phyloP scores from a whole-genome alignment of 1,140 invertebrate species.

The Chlorops oryzae region DNA sequence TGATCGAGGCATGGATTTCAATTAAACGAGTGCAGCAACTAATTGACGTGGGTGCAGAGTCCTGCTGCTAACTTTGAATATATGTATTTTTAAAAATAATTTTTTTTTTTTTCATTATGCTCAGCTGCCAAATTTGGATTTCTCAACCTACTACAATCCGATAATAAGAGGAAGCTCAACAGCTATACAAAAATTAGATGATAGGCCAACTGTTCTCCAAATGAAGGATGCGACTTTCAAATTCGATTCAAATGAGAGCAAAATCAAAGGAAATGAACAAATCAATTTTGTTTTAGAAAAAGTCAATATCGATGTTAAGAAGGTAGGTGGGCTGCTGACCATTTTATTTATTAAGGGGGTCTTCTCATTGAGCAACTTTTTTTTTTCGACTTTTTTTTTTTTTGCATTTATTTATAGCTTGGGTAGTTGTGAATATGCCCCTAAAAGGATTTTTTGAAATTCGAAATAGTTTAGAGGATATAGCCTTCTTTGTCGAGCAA shows the following conservation, averaged over 20 bases:
- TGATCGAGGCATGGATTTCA: slow-evolving; percentile 90
- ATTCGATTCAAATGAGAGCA: slow-evolving; percentile 18
- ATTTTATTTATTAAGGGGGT: not conserved
- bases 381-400: too few relatives aligned
- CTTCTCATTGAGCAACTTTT: too few relatives aligned
- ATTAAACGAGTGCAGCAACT: slow-evolving; percentile 74
- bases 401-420: too few relatives aligned
- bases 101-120: slow-evolving; percentile 5
- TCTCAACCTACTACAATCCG: slow-evolving; percentile 42
- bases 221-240: slow-evolving; percentile 34
- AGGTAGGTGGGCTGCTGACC: too few relatives aligned
- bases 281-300: slow-evolving; percentile 26
- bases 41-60: slow-evolving; percentile 30
- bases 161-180: slow-evolving; percentile 21
- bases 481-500: too few relatives aligned
- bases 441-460: too few relatives aligned
- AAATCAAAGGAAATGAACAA: not conserved
- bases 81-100: not conserved
- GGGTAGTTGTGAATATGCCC: too few relatives aligned
- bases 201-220: slow-evolving; percentile 25
- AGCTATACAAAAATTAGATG: slow-evolving; percentile 8
- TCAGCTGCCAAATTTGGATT: slow-evolving; percentile 35
- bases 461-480: too few relatives aligned
- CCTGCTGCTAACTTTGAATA: slow-evolving; percentile 1
- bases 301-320: slow-evolving; percentile 37